Base-by-base conservation (phyloP, 2,113 vertebrate genomes). In the Gnathonemus echidnorhynchus region DNA sequence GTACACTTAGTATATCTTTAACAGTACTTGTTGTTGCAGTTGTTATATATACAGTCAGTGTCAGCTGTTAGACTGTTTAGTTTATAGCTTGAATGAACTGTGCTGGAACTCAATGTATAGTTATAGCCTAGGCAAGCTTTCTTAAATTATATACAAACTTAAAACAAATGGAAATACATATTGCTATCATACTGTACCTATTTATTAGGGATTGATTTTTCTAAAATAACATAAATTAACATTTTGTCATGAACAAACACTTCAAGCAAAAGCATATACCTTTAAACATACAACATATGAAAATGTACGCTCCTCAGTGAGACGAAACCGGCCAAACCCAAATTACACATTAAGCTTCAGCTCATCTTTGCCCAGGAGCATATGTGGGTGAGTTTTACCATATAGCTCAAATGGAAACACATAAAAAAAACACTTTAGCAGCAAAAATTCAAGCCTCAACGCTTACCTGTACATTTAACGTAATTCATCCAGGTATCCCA, bases 221-320 rank as follows among this genome's bases (percentile, higher is more conserved):
- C 91, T 92, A 93, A 94, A 93, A 46, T 48, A 92, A 94, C 92
- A 95, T 93, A 94, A 95, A 92, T 94, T 94, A 96, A 95, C 95
- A 95, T 95, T 96, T 93, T 94, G 93, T 93, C 92, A 92, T 94
- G 91, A 95, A 90, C 93, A 53, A 94, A 92, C 93, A 95, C 93
- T 92, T 94, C 93, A 95, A 95, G 93, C 94, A 90, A 93, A 89
- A 95, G 94, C 93, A 58, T 88, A 90, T 90, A 93, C 70, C 89
- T 91, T 85, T 21, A 85, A 90, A 52, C 66, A 27, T 88, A 88
- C 83, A 45, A 45, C 62, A 77, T 58, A 52, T 84, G 89, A 35
- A 80, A 70, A 70, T 31, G 10, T 31, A 13, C 62, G 5, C 24
- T n/a, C 62, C 62, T 66, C 8, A 10, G n/a, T 11, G n/a, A 27